Percentiles rank a stretch among this genome's conserved stretches.
Conservation (phyloP, 2,113 vertebrate genomes). For the Illadopsis cleaveri region DNA sequence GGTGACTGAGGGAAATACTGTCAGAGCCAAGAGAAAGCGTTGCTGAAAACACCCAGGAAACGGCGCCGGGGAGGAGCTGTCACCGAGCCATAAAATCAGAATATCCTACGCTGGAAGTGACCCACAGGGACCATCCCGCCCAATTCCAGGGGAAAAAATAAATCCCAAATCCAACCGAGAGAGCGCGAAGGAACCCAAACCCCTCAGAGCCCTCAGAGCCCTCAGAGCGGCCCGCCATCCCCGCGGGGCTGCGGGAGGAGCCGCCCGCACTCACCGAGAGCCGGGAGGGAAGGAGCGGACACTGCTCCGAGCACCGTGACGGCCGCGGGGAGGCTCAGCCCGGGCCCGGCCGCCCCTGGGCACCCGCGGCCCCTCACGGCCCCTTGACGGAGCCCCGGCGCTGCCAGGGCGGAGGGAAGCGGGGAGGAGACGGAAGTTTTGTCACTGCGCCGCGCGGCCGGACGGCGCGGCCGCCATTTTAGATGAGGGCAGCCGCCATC, state of each 20-base stretch:
- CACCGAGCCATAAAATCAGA: not conserved
- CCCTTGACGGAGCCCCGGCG: not conserved
- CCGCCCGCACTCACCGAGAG: not conserved
- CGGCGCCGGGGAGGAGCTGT: not conserved
- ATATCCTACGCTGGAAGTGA: not conserved
- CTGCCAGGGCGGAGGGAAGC: not conserved
- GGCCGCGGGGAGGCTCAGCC: not conserved
- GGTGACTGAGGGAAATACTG: not conserved
- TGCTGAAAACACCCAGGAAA: not conserved
- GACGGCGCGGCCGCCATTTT: not conserved
- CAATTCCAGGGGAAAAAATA: not conserved
- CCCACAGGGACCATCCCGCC: not conserved
- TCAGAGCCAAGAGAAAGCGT: not conserved
- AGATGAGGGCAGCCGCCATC: not conserved
- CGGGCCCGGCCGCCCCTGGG: not conserved
- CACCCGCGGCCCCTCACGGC: not conserved
- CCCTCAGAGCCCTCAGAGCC: fast-evolving
- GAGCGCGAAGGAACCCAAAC: not conserved
- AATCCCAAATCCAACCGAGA: not conserved
- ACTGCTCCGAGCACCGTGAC: not conserved
- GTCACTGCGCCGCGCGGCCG: not conserved
- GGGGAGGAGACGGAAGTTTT: not conserved
- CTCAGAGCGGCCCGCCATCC: no score
- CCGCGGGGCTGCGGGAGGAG: not conserved
- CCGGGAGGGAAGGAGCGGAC: no score